Base-by-base conservation (phyloP, 2,113 vertebrate species). In the Nematolebias whitei region DNA sequence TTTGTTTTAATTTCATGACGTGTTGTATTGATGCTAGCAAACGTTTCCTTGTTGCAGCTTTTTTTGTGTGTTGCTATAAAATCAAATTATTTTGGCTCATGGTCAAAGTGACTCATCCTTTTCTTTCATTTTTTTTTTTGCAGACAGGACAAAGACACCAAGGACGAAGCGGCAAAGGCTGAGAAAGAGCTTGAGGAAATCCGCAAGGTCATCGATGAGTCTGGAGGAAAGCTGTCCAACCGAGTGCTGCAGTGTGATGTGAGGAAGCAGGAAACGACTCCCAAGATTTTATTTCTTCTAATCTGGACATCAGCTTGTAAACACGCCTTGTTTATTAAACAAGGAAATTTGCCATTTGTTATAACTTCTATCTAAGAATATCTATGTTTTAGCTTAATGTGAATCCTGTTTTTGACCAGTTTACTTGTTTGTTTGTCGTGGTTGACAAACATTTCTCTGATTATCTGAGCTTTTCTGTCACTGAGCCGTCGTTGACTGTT, bases 161-260 rank as follows among this genome's bases (percentile, higher is more conserved):
- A 94, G 54, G 97, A 98, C 48, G 96, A 98, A 67, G 93, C 89
- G 19, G 87, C 91, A 59, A 95, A 90, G 68, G 92, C 68, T 61
- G 96, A 97, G 80, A 94, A 93, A 80, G 98, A 99, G 1, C 92
- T 96, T 11, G 93, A 97, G 81, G 95, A 96, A 91, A 94, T 98
- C 22, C 94, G 95, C 79, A 95, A 94, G 24, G 89, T 97, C 15
- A 95, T 99, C 1, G 90, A 80, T 53, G 96, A 98, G 52, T 98
- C 96, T 0, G 94, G 94, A 44, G 96, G 96, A 4, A 99, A 98
- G 85, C 89, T 99, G 78, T 96, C 96, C 23, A 93, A 92, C 76
- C 85, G 96, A 65, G 87, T 90, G 59, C 88, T 93, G 15, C 95
- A 95, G 56, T 93, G 93, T 78, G 94, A 96, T 92, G 97, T 99